A percentile compares a stretch with the other conserved stretches of the same genome.
Conservation (phyloP, 2,797 vertebrate species). For the Alcedo atthis region DNA sequence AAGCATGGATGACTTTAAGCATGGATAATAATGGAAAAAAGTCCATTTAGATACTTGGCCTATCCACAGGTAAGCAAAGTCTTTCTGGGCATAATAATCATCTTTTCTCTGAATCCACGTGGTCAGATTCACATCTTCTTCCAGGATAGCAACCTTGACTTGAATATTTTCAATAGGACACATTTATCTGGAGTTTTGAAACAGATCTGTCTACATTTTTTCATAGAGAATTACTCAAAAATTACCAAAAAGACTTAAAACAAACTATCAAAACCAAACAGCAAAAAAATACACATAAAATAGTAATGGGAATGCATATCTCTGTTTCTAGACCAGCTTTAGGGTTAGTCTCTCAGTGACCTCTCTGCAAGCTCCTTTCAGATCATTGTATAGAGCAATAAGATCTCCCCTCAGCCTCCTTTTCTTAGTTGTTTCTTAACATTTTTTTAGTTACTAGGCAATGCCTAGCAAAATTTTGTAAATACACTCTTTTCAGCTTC, state of each 20-base stretch:
- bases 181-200: not conserved
- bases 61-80: not conserved
- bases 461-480: not conserved
- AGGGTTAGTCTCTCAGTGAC: not conserved
- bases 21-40: no score
- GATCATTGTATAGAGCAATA: not conserved
- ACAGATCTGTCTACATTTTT: not conserved
- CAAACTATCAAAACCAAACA: not conserved
- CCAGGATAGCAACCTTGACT: not conserved
- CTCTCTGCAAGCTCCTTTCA: not conserved
- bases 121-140: not conserved
- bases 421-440: not conserved
- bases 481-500: not conserved
- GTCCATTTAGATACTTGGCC: not conserved
- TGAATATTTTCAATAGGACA: not conserved
- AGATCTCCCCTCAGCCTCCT: not conserved
- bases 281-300: not conserved
- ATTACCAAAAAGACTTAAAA: not conserved
- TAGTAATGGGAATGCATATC: accelerated
- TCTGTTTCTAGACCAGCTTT: not conserved
- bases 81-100: not conserved
- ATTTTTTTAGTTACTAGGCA: not conserved
- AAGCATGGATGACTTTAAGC: no score
- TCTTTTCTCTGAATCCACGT: not conserved
- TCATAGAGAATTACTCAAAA: not conserved